A percentile compares a stretch with the other conserved stretches of the same genome.
phyloP scores from a whole-genome alignment of 1,140 invertebrate genomes.

The Mylabris phalerata region DNA sequence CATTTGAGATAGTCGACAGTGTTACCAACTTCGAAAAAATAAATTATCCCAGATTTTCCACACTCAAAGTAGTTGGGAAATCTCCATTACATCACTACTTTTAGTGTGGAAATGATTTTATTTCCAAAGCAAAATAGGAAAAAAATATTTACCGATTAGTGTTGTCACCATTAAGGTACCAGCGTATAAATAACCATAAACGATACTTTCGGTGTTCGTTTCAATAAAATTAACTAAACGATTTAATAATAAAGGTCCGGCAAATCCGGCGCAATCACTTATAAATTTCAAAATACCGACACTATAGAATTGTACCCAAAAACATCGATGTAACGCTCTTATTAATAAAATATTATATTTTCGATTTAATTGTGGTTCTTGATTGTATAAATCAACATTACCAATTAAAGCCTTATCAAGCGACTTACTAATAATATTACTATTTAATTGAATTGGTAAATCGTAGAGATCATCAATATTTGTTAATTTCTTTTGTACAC shows the following conservation, averaged over 20 bases:
- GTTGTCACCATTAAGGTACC: constrained; percentile 59
- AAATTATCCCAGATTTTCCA: too few species aligned
- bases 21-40: too few species aligned
- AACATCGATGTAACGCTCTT: constrained; percentile 69
- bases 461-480: constrained; percentile 79
- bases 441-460: constrained; percentile 65
- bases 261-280: constrained; percentile 77
- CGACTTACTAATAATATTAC: constrained; percentile 51
- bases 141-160: constrained; percentile 49
- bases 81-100: too few species aligned
- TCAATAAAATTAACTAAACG: constrained; percentile 76
- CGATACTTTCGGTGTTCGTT: constrained; percentile 56
- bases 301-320: constrained; percentile 81
- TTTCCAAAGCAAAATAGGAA: too few species aligned
- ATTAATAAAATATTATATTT: constrained; percentile 57
- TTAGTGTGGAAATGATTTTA: too few species aligned
- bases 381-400: constrained; percentile 9
- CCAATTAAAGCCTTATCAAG: constrained; percentile 46
- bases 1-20: too few species aligned
- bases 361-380: background rate
- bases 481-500: constrained; percentile 62
- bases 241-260: constrained; percentile 82
- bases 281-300: constrained; percentile 83
- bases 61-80: too few species aligned
- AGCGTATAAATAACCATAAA: constrained; percentile 76